These are phyloP conservation scores for Thermophis baileyi DNA, from an alignment of 2,113 vertebrate species.

Conservation along the genomic window DNA sequence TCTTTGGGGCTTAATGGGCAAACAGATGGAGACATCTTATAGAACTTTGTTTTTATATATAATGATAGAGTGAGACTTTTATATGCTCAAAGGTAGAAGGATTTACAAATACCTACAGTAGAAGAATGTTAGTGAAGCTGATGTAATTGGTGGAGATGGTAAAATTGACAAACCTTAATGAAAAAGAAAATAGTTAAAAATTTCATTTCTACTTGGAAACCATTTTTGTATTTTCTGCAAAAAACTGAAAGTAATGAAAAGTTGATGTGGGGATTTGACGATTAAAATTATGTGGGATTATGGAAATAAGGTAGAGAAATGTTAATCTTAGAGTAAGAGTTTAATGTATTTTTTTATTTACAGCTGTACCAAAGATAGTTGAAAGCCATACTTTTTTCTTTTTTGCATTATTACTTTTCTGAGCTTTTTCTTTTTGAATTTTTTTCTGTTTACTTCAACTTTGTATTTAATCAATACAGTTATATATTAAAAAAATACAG, in stretches of 20 bases:
- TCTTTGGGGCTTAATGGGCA: not conserved
- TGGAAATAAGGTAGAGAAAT: not conserved
- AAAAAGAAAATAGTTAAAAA: not conserved
- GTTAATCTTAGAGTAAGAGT: not conserved
- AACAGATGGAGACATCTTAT: not conserved
- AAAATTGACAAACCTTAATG: not conserved
- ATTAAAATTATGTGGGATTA: not conserved
- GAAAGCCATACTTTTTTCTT: too few relatives aligned
- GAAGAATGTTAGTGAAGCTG: not conserved
- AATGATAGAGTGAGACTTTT: not conserved
- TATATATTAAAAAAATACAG: not conserved
- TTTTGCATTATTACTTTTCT: too few relatives aligned
- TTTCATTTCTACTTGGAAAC: not conserved
- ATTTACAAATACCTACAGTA: not conserved
- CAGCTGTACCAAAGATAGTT: too few relatives aligned
- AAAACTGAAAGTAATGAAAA: not conserved
- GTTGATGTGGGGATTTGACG: not conserved
- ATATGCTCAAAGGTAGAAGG: not conserved
- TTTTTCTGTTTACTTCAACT: too few relatives aligned
- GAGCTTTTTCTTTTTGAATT: too few relatives aligned
- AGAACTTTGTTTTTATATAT: not conserved
- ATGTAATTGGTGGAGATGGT: not conserved
- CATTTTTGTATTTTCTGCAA: not conserved
- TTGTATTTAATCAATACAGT: too few relatives aligned
- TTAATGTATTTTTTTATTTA: too few relatives aligned